Conservation (phyloP, 2,888 invertebrate species). For the Steromphala cineraria region DNA sequence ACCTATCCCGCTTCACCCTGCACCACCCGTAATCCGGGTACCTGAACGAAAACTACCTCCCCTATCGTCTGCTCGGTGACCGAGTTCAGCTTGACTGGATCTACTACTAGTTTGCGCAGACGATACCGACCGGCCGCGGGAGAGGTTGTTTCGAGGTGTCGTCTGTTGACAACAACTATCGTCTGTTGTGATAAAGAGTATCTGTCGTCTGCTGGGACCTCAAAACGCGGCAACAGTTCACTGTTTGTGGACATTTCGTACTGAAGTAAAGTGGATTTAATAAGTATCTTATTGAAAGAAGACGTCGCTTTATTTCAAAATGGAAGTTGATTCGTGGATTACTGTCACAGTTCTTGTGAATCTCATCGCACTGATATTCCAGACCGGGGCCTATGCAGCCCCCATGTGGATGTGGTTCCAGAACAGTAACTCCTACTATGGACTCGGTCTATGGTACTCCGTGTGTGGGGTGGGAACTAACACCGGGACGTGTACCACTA, state of each 20-base stretch:
- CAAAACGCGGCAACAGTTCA: no score
- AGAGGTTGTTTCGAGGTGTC: background rate
- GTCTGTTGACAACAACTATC: background rate
- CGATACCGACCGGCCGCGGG: background rate
- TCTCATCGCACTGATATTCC: background rate
- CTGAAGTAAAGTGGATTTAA: background rate
- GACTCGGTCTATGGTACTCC: background rate
- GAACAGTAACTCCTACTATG: background rate
- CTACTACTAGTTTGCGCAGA: background rate
- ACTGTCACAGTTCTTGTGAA: background rate
- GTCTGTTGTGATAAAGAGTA: background rate
- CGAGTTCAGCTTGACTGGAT: background rate
- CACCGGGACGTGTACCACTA: no score
- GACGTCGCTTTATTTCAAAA: background rate
- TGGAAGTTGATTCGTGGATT: constrained; percentile 2
- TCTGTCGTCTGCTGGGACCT: background rate
- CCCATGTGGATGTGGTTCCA: background rate
- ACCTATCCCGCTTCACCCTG: no score
- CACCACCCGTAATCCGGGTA: no score
- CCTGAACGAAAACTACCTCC: no score
- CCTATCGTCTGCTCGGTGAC: background rate
- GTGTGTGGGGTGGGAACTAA: background rate
- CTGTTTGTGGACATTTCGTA: no score
- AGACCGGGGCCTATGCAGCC: background rate
- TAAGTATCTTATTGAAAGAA: background rate